Base-by-base conservation (phyloP, 2,113 vertebrate genomes). In the Kryptolebias marmoratus region DNA sequence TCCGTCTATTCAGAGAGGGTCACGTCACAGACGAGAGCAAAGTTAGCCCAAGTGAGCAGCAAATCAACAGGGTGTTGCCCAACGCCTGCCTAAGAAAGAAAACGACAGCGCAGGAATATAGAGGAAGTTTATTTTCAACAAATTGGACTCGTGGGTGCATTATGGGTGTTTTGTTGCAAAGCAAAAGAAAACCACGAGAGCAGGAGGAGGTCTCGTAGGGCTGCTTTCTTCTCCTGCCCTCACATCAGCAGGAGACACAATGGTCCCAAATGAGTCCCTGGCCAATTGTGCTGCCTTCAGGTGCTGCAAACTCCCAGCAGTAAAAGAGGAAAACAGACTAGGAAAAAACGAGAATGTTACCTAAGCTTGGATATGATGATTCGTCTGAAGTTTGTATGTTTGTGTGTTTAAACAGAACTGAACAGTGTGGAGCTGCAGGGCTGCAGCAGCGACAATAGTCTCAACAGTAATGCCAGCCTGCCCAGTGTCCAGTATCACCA, bases 381-480 rank as follows among this genome's bases (percentile, higher is more conserved):
- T 22, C 22, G 22, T 22, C 22, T 22, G 22, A 22, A 22, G 22
- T 22, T 22, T 57, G 2, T 71, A 11, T 78, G 31, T 31, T 18
- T 1, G 22, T 44, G 12, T 86, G 61, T 80, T 1, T 63, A 11
- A 45, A 15, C 90, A 98, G 98, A 98, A 82, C 91, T 97, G 79
- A 95, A 95, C 68, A 95, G 95, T 36, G 89, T 93, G 22, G 96
- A 96, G 68, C 90, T 96, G 70, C 96, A 97, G 73, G 96, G 95
- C 83, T 96, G 96, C 75, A 93, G 95, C 90, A 99, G 97, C 45
- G 95, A 95, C 63, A 96, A 94, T 81, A 99, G 97, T 88, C 93
- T 98, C 47, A 96, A 96, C 88, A 99, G 97, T 87, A 98, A 98
- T 93, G 95, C 96, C 84, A 99, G 97, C 82, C 96, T 99, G 63